A percentile compares a stretch with the other conserved stretches of the same genome.
Conservation (phyloP, 2,113 vertebrate genomes). For the Chamaea fasciata region DNA sequence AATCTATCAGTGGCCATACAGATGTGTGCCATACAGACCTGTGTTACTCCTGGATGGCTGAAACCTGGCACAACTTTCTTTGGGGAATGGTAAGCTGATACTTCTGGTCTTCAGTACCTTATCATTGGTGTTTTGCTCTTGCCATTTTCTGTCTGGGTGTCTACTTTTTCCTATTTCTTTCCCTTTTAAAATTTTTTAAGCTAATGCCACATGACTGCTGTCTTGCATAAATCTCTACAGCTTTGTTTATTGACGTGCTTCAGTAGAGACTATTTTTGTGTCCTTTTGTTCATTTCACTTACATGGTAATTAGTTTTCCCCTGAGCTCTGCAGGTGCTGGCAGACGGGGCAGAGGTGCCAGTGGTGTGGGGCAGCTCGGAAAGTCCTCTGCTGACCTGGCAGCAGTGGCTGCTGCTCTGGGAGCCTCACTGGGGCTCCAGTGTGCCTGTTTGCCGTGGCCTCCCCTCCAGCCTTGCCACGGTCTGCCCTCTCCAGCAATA, state of each 20-base stretch:
- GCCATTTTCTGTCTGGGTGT: background rate
- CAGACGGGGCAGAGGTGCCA: background rate
- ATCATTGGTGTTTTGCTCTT: background rate
- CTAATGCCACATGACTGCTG: background rate
- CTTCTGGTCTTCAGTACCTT: background rate
- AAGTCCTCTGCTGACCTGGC: background rate
- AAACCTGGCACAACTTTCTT: background rate
- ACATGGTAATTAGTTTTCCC: background rate
- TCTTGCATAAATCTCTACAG: background rate
- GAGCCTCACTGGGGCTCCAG: background rate
- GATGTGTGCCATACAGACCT: background rate
- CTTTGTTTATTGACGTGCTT: background rate
- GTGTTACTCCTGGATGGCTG: background rate
- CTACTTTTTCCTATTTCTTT: background rate
- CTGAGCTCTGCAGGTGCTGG: background rate
- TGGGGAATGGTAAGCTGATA: background rate
- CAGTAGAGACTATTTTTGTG: background rate
- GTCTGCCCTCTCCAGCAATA: background rate
- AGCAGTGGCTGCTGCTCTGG: background rate
- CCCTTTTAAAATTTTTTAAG: background rate
- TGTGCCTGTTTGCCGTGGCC: too few relatives aligned
- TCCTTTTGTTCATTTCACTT: background rate
- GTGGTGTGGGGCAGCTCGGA: background rate
- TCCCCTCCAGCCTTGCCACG: rapidly evolving
- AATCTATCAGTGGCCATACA: rapidly evolving